These are phyloP conservation scores for Phyto melanocephala DNA, from an alignment of 2,888 invertebrate genomes.

Conservation along the genomic window DNA sequence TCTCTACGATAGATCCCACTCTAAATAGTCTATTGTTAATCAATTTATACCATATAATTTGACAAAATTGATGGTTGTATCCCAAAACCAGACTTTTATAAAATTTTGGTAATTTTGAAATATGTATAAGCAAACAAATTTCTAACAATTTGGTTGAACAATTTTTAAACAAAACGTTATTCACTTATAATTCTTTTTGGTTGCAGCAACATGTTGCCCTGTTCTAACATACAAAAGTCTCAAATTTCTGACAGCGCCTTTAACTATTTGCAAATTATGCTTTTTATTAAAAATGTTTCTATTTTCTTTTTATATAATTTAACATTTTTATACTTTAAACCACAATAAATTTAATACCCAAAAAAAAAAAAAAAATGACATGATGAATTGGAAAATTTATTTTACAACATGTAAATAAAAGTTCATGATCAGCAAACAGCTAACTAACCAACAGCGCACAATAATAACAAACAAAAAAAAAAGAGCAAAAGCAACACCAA, in stretches of 20 bases:
- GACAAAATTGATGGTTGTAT: too few species aligned
- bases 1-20: too few species aligned
- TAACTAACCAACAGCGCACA: not conserved
- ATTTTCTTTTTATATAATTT: constrained; percentile 6
- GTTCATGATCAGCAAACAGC: constrained; percentile 38
- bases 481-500: not conserved
- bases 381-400: constrained; percentile 27
- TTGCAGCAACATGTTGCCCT: not conserved
- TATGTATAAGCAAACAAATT: too few species aligned
- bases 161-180: too few species aligned
- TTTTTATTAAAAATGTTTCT: not conserved
- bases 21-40: too few species aligned
- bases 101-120: too few species aligned
- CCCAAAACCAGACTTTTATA: too few species aligned
- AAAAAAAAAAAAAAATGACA: not conserved
- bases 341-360: not conserved
- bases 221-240: not conserved
- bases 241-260: not conserved
- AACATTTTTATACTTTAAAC: not conserved
- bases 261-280: not conserved
- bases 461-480: not conserved
- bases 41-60: too few species aligned
- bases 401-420: not conserved
- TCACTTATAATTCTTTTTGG: too few species aligned
- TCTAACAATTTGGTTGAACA: too few species aligned